These are phyloP conservation scores for Himalopsyche tibetana DNA, from an alignment of 2,888 invertebrate species.

Conservation along the genomic window DNA sequence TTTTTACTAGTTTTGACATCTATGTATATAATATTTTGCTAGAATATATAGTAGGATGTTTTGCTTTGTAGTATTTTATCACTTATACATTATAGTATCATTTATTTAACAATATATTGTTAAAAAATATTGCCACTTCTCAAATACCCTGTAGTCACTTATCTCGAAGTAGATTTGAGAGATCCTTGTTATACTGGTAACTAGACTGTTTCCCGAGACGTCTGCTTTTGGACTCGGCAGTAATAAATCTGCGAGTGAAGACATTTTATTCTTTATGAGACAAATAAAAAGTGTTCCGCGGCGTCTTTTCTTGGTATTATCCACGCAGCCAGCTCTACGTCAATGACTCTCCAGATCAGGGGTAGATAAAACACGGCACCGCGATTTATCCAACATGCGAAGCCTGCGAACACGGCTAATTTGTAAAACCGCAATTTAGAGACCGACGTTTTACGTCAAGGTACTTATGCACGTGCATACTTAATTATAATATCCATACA, in stretches of 20 bases:
- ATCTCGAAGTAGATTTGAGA: constrained; percentile 23
- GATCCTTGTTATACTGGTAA: constrained; percentile 35
- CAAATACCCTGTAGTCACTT: constrained; percentile 14
- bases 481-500: background rate
- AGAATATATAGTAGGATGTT: too few species aligned
- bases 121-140: background rate
- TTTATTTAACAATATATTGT: too few species aligned
- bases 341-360: constrained; percentile 33
- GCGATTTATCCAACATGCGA: constrained; percentile 38
- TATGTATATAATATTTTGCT: too few species aligned
- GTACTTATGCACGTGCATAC: constrained; percentile 9
- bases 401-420: constrained; percentile 40
- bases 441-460: background rate
- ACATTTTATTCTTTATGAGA: constrained; percentile 61
- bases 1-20: too few species aligned
- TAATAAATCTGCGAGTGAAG: constrained; percentile 57
- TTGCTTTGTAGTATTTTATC: too few species aligned
- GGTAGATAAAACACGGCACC: constrained; percentile 20
- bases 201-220: constrained; percentile 46
- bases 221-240: constrained; percentile 43
- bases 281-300: constrained; percentile 56
- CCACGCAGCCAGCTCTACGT: constrained; percentile 35
- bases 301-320: constrained; percentile 43
- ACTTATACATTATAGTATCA: too few species aligned
- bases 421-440: constrained; percentile 37